Percentiles rank a stretch among this genome's conserved stretches.
phyloP scores from a whole-genome alignment of 2,888 invertebrate genomes.

The Nebria salina region DNA sequence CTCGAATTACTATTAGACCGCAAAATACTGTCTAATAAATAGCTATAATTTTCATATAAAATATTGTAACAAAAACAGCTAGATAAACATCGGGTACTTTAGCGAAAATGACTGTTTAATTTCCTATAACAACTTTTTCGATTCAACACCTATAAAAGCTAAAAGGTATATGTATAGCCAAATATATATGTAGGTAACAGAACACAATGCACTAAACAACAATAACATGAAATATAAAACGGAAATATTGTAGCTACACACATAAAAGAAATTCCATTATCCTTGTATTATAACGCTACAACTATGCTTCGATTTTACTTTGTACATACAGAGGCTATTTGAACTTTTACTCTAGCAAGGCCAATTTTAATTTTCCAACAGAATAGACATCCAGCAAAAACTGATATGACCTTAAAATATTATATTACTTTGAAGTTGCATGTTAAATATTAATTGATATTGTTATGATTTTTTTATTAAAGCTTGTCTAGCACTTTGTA shows the following conservation, averaged over 20 bases:
- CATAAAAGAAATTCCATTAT: conserved; percentile 1
- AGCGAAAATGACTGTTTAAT: background rate
- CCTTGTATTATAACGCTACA: background rate
- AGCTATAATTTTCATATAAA: too few relatives aligned
- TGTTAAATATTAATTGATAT: background rate
- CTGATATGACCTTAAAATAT: background rate
- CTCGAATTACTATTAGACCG: too few relatives aligned
- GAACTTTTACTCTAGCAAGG: background rate
- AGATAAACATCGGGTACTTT: background rate
- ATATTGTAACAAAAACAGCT: background rate
- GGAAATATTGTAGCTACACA: background rate
- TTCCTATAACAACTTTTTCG: background rate
- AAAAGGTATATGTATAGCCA: background rate
- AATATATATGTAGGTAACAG: too few relatives aligned
- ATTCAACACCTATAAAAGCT: background rate
- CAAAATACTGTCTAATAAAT: too few relatives aligned
- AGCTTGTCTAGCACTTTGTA: background rate
- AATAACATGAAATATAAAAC: background rate
- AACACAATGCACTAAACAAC: background rate
- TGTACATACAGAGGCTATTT: background rate
- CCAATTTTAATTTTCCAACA: background rate
- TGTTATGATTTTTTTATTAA: background rate
- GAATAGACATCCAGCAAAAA: background rate
- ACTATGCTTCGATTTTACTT: background rate
- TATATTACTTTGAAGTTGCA: background rate